A percentile compares a stretch with the other conserved stretches of the same genome.
Evolutionary conservation across 1,140 invertebrate species (phyloP).

Genomic region (Panulirus ornatus): DNA sequence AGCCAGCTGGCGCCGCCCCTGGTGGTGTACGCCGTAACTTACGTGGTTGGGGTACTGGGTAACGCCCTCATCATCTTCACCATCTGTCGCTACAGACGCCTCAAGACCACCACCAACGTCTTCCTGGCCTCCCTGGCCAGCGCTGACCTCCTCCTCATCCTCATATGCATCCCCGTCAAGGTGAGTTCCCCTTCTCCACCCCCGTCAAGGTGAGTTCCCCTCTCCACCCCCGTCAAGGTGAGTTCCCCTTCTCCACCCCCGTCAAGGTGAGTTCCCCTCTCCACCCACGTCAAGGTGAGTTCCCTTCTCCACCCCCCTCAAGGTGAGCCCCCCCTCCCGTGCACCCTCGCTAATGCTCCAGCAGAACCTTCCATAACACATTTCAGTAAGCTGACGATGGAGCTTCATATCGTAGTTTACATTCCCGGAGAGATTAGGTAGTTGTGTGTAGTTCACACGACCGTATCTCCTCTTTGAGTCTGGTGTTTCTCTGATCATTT

Average conservation of each 20-base stretch:
- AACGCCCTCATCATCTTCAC: constrained; percentile 62
- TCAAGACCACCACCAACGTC: constrained; percentile 61
- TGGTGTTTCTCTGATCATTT: too few species aligned
- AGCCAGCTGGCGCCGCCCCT: constrained; percentile 38
- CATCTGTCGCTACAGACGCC: constrained; percentile 39
- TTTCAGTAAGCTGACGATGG: too few species aligned
- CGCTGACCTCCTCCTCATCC: constrained; percentile 50
- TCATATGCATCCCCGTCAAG: constrained; percentile 57
- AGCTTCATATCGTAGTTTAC: too few species aligned
- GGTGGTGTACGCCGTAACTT: constrained; percentile 41
- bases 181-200: background rate
- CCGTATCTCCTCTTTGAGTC: too few species aligned
- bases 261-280: background rate
- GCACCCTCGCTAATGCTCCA: too few species aligned
- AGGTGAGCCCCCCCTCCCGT: too few species aligned
- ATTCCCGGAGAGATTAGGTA: too few species aligned
- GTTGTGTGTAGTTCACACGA: too few species aligned
- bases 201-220: background rate
- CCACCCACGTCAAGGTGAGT: background rate
- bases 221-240: background rate
- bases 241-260: background rate
- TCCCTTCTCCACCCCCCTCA: too few species aligned
- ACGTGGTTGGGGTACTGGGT: constrained; percentile 40
- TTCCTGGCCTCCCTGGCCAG: constrained; percentile 51
- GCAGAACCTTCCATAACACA: too few species aligned